Evolutionary conservation across 2,888 invertebrate species (phyloP).

Genomic region (Agrochola lychnidis): DNA sequence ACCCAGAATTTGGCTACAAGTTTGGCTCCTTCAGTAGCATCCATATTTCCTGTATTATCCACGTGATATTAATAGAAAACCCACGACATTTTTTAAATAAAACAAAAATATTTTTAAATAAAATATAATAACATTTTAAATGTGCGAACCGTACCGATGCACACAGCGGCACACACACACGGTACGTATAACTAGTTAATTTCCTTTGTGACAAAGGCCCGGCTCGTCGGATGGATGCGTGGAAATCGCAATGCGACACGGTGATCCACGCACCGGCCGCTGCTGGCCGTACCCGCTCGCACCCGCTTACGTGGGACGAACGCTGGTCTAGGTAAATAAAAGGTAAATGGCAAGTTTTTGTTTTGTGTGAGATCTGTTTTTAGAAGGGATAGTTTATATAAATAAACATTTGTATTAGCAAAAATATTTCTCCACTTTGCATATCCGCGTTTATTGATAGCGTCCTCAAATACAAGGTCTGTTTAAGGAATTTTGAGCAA

Average conservation of each 20-base stretch:
- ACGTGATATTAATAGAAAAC: background rate
- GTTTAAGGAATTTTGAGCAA: background rate
- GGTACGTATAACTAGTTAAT: slow-evolving; percentile 88
- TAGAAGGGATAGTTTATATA: slow-evolving; percentile 18
- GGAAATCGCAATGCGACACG: slow-evolving; percentile 90
- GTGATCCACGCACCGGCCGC: slow-evolving; percentile 83
- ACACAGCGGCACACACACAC: slow-evolving; percentile 71
- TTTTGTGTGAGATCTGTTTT: slow-evolving; percentile 22
- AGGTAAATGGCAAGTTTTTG: slow-evolving; percentile 47
- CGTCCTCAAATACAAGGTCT: background rate
- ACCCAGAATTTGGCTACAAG: background rate
- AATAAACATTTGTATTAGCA: no score
- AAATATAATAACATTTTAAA: slow-evolving; percentile 10
- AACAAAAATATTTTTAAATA: background rate
- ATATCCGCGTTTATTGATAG: background rate
- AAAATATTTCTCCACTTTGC: background rate
- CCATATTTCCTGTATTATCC: background rate
- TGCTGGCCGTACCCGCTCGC: slow-evolving; percentile 63
- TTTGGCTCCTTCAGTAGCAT: background rate
- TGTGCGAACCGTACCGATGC: slow-evolving; percentile 76
- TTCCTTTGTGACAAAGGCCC: slow-evolving; percentile 90
- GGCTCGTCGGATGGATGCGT: slow-evolving; percentile 89
- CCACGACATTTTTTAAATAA: background rate
- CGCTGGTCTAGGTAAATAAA: slow-evolving; percentile 57
- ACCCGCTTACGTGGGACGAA: slow-evolving; percentile 66